Evolutionary conservation across 2,797 vertebrate species (phyloP).

Genomic region (Rhinatrema bivittatum): DNA sequence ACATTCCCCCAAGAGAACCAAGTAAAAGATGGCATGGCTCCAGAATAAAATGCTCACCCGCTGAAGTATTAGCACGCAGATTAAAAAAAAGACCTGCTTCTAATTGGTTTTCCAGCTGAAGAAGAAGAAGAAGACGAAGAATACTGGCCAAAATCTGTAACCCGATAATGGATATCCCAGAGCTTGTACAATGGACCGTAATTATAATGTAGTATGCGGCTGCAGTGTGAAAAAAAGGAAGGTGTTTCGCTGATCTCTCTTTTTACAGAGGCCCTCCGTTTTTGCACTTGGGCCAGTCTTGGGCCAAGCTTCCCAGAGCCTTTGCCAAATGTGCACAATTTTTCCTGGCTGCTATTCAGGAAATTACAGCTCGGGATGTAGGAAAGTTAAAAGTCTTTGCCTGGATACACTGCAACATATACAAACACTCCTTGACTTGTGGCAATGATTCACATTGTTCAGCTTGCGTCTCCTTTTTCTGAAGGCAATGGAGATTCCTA

Average conservation of each 20-base stretch:
- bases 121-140: constrained; percentile 41
- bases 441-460: constrained; percentile 48
- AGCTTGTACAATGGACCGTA: constrained; percentile 53
- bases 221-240: constrained; percentile 57
- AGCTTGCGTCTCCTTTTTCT: constrained; percentile 46
- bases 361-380: constrained; percentile 80
- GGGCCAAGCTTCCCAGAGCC: constrained; percentile 80
- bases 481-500: constrained; percentile 31
- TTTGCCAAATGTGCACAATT: constrained; percentile 83
- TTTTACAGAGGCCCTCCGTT: constrained; percentile 60
- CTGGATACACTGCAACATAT: constrained; percentile 89
- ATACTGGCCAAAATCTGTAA: constrained; percentile 46
- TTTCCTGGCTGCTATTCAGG: constrained; percentile 97
- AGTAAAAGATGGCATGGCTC: constrained; percentile 47
- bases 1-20: constrained; percentile 53
- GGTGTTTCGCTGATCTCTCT: constrained; percentile 56
- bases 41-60: constrained; percentile 38
- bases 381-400: constrained; percentile 88
- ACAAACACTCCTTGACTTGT: constrained; percentile 71
- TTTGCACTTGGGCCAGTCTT: constrained; percentile 56
- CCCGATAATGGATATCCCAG: constrained; percentile 49
- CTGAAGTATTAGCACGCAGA: constrained; percentile 50
- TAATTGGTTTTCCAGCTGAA: constrained; percentile 72
- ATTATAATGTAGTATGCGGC: constrained; percentile 51
- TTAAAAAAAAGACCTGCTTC: constrained; percentile 53